phyloP scores from a whole-genome alignment of 2,888 invertebrate species.

The Dasypogon diadema region DNA sequence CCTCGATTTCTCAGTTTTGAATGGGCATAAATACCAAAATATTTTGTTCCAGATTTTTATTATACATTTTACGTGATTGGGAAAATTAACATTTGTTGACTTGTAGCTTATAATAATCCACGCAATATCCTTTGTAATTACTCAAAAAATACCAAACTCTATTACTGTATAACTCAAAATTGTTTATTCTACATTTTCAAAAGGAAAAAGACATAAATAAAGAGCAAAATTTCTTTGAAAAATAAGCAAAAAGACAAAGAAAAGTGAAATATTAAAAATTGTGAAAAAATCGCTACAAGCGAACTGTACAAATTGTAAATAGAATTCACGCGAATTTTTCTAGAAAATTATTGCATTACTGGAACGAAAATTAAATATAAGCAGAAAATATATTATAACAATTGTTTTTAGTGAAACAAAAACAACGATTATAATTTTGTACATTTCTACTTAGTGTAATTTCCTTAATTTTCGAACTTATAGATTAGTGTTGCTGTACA shows the following conservation, averaged over 20 bases:
- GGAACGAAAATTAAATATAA: conserved; percentile 4
- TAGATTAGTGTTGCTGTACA: conserved; percentile 54
- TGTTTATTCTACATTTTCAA: conserved; percentile 10
- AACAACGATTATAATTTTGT: conserved; percentile 37
- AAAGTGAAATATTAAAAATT: not conserved
- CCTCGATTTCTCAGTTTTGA: no score
- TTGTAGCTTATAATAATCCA: no score
- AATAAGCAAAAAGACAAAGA: not conserved
- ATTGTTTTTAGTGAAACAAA: conserved; percentile 28
- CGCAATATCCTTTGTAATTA: conserved; percentile 22
- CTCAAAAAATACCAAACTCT: conserved; percentile 27
- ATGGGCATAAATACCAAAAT: no score
- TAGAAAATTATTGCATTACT: conserved; percentile 32
- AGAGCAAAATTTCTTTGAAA: conserved; percentile 5
- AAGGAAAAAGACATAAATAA: conserved; percentile 33
- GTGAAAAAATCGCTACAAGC: conserved; percentile 43
- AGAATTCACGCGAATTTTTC: conserved; percentile 19
- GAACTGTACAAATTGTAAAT: conserved; percentile 36
- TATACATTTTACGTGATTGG: no score
- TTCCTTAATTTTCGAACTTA: conserved; percentile 20
- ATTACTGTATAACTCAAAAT: conserved; percentile 30
- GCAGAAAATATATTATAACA: not conserved
- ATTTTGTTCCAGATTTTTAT: no score
- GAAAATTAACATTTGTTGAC: no score
- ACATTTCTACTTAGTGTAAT: conserved; percentile 36